These are phyloP conservation scores for Isoperla grammatica DNA, from an alignment of 2,888 invertebrate genomes.

Conservation along the genomic window DNA sequence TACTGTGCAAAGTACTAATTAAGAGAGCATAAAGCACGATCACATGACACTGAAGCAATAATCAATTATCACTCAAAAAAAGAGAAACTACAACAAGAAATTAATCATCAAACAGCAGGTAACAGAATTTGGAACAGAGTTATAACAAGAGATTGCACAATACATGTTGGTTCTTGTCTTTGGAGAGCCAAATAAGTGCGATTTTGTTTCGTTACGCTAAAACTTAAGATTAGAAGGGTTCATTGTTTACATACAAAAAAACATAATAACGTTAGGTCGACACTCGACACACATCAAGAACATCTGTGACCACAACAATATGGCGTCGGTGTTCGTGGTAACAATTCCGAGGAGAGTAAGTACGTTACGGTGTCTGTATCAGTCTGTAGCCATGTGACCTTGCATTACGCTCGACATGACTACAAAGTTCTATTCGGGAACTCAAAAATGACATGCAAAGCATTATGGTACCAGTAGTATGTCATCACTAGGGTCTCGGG, in stretches of 20 bases:
- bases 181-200: too few relatives aligned
- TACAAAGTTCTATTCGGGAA: conserved; percentile 25
- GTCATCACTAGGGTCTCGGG: conserved; percentile 79
- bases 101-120: conserved; percentile 11
- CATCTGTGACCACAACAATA: too few relatives aligned
- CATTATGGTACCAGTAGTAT: conserved; percentile 88
- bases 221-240: too few relatives aligned
- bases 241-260: too few relatives aligned
- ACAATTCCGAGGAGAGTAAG: too few relatives aligned
- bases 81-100: conserved; percentile 21
- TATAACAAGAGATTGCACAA: neutral
- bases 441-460: conserved; percentile 56
- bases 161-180: too few relatives aligned
- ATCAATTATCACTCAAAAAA: conserved; percentile 22
- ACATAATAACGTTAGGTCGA: too few relatives aligned
- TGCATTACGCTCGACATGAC: conserved; percentile 24
- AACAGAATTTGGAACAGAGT: conserved; percentile 4
- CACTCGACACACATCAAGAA: too few relatives aligned
- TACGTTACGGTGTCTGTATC: neutral
- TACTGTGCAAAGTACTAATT: conserved; percentile 31
- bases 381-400: conserved; percentile 29
- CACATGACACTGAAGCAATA: conserved; percentile 31
- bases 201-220: too few relatives aligned
- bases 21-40: conserved; percentile 33
- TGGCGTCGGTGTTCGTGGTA: too few relatives aligned